These are phyloP conservation scores for Buceros bicornis DNA, from an alignment of 2,797 vertebrate species.

Conservation along the genomic window DNA sequence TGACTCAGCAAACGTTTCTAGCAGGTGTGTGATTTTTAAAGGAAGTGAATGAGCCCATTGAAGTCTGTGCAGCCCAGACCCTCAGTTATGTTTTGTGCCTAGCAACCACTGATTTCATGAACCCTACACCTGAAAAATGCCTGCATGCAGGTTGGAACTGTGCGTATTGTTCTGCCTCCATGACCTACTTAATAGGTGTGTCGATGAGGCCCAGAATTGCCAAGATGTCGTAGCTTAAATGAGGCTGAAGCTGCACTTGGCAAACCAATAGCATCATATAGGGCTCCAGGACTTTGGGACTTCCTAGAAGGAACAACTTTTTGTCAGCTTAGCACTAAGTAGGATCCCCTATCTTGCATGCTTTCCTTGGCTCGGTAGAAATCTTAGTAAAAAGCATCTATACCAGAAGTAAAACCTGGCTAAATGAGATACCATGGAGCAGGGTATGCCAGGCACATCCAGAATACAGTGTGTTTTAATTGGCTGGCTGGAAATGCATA, in stretches of 20 bases:
- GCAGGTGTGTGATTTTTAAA: constrained; percentile 19
- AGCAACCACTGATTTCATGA: not conserved
- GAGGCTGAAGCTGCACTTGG: not conserved
- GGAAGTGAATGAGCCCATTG: not conserved
- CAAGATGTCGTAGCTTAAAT: not conserved
- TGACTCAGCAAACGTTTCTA: not conserved
- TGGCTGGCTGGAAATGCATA: constrained; percentile 30
- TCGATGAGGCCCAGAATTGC: not conserved
- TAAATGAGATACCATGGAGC: not conserved
- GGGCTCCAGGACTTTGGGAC: not conserved
- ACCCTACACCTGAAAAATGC: too few species aligned
- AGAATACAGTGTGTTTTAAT: constrained; percentile 6
- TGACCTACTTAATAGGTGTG: not conserved
- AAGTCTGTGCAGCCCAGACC: not conserved
- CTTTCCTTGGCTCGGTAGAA: not conserved
- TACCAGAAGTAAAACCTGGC: not conserved
- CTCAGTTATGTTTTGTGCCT: not conserved
- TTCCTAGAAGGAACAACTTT: not conserved
- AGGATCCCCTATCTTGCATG: not conserved
- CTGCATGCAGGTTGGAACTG: not conserved
- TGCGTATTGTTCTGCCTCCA: accelerated
- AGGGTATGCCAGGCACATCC: not conserved
- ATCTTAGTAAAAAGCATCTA: not conserved
- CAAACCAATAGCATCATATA: not conserved
- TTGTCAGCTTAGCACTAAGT: not conserved